Base-by-base conservation (phyloP, 2,888 invertebrate genomes). In the Tricholauxania praeusta region DNA sequence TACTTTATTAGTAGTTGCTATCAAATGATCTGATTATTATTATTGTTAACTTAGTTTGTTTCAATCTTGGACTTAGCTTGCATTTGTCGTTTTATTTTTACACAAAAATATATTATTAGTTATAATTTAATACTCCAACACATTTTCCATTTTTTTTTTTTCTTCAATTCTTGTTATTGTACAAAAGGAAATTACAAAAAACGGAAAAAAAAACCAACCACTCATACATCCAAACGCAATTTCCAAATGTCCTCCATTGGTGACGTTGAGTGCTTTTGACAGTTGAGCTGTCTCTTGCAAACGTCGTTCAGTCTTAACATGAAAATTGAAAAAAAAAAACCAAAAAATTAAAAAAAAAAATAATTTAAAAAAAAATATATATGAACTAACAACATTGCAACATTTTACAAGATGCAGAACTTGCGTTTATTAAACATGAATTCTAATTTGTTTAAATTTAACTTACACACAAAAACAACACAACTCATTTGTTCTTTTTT, bases 401-500 rank as follows among this genome's bases (percentile, higher is more conserved):
- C 28, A 62, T 67, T 72, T 72, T 71, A 72, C 64, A 60, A 69
- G 64, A 65, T 70, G 49, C 68, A 52, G 69, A 55, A 72, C 71
- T 60, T 75, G 75, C 75, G 75, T 77, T 74, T 77, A 72, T 78
- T 72, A 63, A 62, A 71, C 72, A 68, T 79, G 77, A 78, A 78
- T 76, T 77, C 79, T 74, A 75, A 75, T 71, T 53, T 72, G 51
- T 71, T 73, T 72, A 67, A 64, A 73, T 74, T 75, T 75, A 75
- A 76, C 79, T 80, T 78, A 74, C 72, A 74, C 76, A 79, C 74
- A 79, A 76, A 78, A 78, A 73, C 77, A 67, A 73, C 76, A 77
- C 79, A 80, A 81, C 80, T 82, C 81, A 72, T 71, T 75, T 74
- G 71, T 69, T 82, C 82, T 83, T 81, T 81, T 84, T 84, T 84